A percentile compares a stretch with the other conserved stretches of the same genome.
phyloP scores from a whole-genome alignment of 2,888 invertebrate genomes.

The Luperina nickerlii region DNA sequence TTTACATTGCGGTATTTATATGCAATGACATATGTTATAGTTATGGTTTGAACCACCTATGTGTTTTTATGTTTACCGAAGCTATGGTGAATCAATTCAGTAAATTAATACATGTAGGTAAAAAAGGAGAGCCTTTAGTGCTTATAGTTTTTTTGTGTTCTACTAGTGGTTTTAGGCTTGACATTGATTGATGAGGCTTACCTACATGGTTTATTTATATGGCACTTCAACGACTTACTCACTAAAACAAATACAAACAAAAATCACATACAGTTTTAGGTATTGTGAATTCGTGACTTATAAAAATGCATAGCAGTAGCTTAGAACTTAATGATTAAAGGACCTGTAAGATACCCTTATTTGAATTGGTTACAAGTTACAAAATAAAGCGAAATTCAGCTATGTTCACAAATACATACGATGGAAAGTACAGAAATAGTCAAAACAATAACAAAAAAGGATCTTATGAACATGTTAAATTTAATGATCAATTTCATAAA shows the following conservation, averaged over 20 bases:
- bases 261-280: too few species aligned
- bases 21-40: slow-evolving; percentile 43
- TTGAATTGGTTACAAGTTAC: background rate
- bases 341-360: background rate
- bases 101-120: slow-evolving; percentile 43
- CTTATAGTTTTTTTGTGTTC: slow-evolving; percentile 4
- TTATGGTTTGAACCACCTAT: slow-evolving; percentile 44
- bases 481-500: background rate
- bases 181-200: slow-evolving; percentile 40
- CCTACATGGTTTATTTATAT: background rate
- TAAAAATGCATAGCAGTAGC: too few species aligned
- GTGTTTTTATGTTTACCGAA: slow-evolving; percentile 55
- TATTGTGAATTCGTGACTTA: too few species aligned
- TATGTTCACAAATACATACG: too few species aligned
- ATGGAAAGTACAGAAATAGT: background rate
- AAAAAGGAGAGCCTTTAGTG: slow-evolving; percentile 30
- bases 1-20: slow-evolving; percentile 41
- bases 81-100: slow-evolving; percentile 44
- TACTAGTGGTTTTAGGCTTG: slow-evolving; percentile 1
- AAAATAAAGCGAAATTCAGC: background rate
- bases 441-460: background rate
- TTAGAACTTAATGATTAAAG: background rate
- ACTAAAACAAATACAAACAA: background rate
- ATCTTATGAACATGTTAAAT: background rate
- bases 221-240: background rate